Evolutionary conservation across 37 sponge, comb jelly and placozoan species (phyloP).

Genomic region (Haliclona indistincta): DNA sequence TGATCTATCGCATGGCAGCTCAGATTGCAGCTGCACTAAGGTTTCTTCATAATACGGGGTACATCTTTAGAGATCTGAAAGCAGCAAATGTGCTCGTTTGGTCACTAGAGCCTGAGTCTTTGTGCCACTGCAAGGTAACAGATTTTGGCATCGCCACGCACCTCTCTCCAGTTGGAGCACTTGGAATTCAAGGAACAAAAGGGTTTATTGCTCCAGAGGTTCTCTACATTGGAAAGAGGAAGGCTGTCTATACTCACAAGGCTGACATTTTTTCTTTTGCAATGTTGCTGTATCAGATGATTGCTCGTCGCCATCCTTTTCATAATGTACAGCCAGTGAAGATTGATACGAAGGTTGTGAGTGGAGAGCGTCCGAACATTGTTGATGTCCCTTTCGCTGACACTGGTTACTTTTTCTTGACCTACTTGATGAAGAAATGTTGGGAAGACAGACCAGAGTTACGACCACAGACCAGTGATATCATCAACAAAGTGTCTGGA

Average conservation of each 20-base stretch:
- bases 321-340: slow-evolving; percentile 37
- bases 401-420: slow-evolving; percentile 63
- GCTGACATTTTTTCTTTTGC: slow-evolving; percentile 89
- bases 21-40: slow-evolving; percentile 84
- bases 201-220: slow-evolving; percentile 95
- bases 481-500: slow-evolving; percentile 26
- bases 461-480: slow-evolving; percentile 44
- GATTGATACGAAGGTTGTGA: slow-evolving; percentile 56
- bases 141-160: slow-evolving; percentile 84
- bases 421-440: slow-evolving; percentile 71
- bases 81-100: slow-evolving; percentile 89
- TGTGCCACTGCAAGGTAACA: slow-evolving; percentile 82
- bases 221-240: slow-evolving; percentile 64
- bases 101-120: slow-evolving; percentile 76
- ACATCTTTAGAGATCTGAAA: slow-evolving; percentile 90
- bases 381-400: slow-evolving; percentile 54
- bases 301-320: slow-evolving; percentile 77
- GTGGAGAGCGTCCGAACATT: slow-evolving; percentile 67
- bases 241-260: slow-evolving; percentile 71
- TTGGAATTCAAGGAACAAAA: slow-evolving; percentile 76
- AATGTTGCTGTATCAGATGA: slow-evolving; percentile 89
- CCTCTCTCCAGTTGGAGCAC: slow-evolving; percentile 64
- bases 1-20: slow-evolving; percentile 71
- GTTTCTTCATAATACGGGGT: slow-evolving; percentile 71
- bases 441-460: slow-evolving; percentile 80